These are phyloP conservation scores for Charanyca ferruginea DNA, from an alignment of 2,888 invertebrate genomes.

Conservation along the genomic window DNA sequence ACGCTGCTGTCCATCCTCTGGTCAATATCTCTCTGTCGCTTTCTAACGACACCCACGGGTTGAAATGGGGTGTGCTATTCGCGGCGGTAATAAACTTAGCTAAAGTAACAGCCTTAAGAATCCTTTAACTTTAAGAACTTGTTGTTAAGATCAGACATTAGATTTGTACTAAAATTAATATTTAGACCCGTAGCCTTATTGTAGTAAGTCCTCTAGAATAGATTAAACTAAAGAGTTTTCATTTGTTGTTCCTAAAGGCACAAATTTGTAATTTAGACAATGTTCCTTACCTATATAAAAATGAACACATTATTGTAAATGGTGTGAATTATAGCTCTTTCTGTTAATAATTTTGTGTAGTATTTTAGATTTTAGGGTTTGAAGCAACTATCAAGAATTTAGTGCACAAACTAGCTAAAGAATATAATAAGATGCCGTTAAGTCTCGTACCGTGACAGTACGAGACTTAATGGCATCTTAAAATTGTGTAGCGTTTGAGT, in stretches of 20 bases:
- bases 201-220: constrained; percentile 43
- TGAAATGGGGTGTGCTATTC: too few species aligned
- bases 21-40: too few species aligned
- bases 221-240: constrained; percentile 17
- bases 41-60: too few species aligned
- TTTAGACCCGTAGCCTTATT: constrained; percentile 63
- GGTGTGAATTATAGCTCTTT: constrained; percentile 36
- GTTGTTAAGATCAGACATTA: constrained; percentile 4
- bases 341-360: constrained; percentile 4
- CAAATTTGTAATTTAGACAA: constrained; percentile 40
- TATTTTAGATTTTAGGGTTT: constrained; percentile 7
- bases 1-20: too few species aligned
- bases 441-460: too few species aligned
- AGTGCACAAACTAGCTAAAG: neutral
- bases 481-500: too few species aligned
- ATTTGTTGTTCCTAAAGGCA: constrained; percentile 48
- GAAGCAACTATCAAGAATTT: constrained; percentile 4
- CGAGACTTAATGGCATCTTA: too few species aligned
- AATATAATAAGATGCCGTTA: too few species aligned
- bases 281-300: constrained; percentile 5
- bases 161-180: constrained; percentile 44
- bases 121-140: constrained; percentile 13
- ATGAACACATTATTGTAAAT: constrained; percentile 17
- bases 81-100: too few species aligned
- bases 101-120: neutral